Evolutionary conservation across 2,113 vertebrate species (phyloP).

Genomic region (Austrofundulus limnaeus): DNA sequence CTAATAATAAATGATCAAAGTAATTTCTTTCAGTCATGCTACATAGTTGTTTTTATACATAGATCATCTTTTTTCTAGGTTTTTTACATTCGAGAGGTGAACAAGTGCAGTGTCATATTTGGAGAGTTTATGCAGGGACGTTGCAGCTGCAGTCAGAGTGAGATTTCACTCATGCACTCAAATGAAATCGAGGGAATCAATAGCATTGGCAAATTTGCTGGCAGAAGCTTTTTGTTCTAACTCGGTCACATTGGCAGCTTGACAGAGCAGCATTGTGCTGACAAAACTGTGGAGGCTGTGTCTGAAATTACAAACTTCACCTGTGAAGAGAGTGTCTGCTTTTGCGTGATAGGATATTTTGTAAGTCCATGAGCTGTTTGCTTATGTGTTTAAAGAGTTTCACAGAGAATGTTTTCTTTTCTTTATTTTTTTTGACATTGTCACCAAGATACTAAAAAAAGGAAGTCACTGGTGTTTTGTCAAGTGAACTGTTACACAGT

Average conservation of each 20-base stretch:
- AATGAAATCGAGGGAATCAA: constrained; percentile 40
- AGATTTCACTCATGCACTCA: constrained; percentile 28
- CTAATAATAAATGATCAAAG: too few species aligned
- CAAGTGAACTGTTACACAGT: constrained; percentile 11
- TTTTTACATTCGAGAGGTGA: constrained; percentile 3
- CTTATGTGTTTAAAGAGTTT: too few species aligned
- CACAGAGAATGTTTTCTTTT: too few species aligned
- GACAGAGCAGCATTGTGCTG: constrained; percentile 43
- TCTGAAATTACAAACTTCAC: constrained; percentile 57
- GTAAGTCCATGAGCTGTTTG: too few species aligned
- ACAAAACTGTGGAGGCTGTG: constrained; percentile 24
- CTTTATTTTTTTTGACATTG: background rate
- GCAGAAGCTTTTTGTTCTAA: constrained; percentile 21
- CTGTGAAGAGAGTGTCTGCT: constrained; percentile 4
- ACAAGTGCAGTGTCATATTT: constrained; percentile 3
- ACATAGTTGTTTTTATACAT: background rate
- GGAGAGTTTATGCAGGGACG: constrained; percentile 6
- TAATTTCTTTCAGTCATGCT: too few species aligned
- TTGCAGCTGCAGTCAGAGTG: constrained; percentile 19
- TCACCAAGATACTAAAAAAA: background rate
- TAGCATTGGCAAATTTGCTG: constrained; percentile 25
- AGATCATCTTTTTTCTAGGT: background rate
- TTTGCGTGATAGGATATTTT: background rate
- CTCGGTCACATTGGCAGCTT: constrained; percentile 22
- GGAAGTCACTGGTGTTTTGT: constrained; percentile 15